A percentile compares a stretch with the other conserved stretches of the same genome.
Evolutionary conservation across 2,797 vertebrate genomes (phyloP).

Genomic region (Caiman crocodilus): DNA sequence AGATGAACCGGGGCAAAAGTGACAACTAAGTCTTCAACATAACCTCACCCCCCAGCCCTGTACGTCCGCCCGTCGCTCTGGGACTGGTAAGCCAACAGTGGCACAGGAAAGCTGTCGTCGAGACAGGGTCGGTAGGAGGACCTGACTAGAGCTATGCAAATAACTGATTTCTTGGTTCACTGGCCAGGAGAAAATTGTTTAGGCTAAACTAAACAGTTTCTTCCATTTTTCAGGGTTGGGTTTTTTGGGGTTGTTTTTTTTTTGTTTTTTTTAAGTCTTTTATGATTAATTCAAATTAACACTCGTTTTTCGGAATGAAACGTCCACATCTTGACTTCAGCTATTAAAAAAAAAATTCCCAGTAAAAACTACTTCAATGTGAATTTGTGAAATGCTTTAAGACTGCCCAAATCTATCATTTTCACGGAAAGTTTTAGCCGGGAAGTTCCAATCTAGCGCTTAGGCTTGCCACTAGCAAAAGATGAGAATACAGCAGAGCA

Average conservation of each 20-base stretch:
- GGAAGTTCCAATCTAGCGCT: no score
- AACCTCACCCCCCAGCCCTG: neutral
- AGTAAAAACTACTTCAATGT: no score
- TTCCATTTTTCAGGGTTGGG: conserved; percentile 38
- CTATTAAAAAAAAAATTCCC: no score
- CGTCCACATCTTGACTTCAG: no score
- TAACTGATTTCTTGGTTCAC: neutral
- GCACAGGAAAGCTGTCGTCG: neutral
- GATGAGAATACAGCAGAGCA: no score
- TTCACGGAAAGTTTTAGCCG: no score
- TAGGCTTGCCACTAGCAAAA: neutral
- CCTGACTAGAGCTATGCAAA: neutral
- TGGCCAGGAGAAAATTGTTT: conserved; percentile 55
- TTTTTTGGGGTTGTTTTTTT: no score
- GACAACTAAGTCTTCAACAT: neutral
- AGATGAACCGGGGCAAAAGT: conserved; percentile 7
- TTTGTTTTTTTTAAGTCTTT: no score
- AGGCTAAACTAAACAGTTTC: conserved; percentile 59
- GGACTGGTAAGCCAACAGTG: neutral
- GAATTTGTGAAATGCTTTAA: no score
- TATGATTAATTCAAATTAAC: no score
- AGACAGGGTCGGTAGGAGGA: neutral
- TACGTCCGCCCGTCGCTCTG: neutral
- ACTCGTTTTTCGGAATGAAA: no score
- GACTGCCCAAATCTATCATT: no score